Percentiles rank a stretch among this genome's conserved stretches.
Conservation (phyloP, 2,888 invertebrate genomes). For the Diabrotica balteata region DNA sequence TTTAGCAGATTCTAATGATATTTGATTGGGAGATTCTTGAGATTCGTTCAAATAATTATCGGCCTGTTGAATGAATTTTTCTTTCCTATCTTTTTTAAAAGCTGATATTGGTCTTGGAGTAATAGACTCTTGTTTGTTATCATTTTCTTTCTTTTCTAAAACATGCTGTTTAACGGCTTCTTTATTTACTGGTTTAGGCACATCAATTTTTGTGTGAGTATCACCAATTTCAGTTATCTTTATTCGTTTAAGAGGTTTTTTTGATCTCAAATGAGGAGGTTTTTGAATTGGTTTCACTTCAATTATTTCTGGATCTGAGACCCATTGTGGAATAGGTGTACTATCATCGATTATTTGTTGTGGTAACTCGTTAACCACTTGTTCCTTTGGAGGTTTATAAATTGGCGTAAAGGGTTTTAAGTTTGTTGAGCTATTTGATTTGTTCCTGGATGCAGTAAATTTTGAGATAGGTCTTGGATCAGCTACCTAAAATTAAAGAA, state of each 20-base stretch:
- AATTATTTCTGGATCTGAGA: slow-evolving; percentile 52
- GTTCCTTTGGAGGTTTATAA: slow-evolving; percentile 33
- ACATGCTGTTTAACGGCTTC: slow-evolving; percentile 37
- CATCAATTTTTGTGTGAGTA: slow-evolving; percentile 1
- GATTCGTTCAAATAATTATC: slow-evolving; percentile 18
- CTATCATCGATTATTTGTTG: slow-evolving; percentile 59
- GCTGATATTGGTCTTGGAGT: slow-evolving; percentile 24
- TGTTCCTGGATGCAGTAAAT: slow-evolving; percentile 51
- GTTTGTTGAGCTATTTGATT: slow-evolving; percentile 38
- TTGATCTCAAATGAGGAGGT: slow-evolving; percentile 71
- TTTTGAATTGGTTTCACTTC: slow-evolving; percentile 65
- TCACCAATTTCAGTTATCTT: slow-evolving; percentile 45
- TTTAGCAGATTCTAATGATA: background rate
- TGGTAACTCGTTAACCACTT: slow-evolving; percentile 50
- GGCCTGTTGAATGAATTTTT: slow-evolving; percentile 29
- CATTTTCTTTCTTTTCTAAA: slow-evolving; percentile 32
- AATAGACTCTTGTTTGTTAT: slow-evolving; percentile 11
- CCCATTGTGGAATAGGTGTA: slow-evolving; percentile 54
- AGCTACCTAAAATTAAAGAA: slow-evolving; percentile 31
- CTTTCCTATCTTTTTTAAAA: slow-evolving; percentile 33
- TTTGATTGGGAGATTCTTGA: background rate
- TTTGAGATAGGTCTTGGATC: slow-evolving; percentile 46
- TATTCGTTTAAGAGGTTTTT: slow-evolving; percentile 67
- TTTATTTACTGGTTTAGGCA: slow-evolving; percentile 16
- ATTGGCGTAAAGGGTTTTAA: slow-evolving; percentile 12